Percentiles rank a stretch among this genome's conserved stretches.
These are phyloP conservation scores for Hyles lineata DNA, from an alignment of 2,888 invertebrate species.

Conservation along the genomic window DNA sequence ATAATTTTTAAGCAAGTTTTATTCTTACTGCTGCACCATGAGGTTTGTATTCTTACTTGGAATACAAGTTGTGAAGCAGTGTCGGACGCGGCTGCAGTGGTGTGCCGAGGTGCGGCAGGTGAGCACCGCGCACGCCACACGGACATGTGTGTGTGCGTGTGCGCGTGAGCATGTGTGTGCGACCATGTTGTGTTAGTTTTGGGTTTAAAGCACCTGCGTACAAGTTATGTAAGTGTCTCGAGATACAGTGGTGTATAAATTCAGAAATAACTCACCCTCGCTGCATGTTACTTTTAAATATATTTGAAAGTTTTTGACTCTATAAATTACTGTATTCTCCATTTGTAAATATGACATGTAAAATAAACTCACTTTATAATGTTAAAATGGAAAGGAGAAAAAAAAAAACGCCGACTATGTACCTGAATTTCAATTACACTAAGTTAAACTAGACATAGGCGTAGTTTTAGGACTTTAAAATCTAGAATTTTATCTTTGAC, in stretches of 20 bases:
- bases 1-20: no score
- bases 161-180: not conserved
- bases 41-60: no score
- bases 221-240: conserved; percentile 11
- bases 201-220: conserved; percentile 14
- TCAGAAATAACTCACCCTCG: conserved; percentile 9
- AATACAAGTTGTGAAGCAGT: no score
- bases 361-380: conserved; percentile 55
- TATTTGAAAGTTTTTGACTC: not conserved
- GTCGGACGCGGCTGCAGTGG: no score
- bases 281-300: not conserved
- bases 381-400: conserved; percentile 46
- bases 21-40: no score
- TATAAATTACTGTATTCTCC: conserved; percentile 28
- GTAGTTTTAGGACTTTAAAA: conserved; percentile 74
- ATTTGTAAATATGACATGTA: conserved; percentile 25
- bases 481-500: conserved; percentile 75
- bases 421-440: conserved; percentile 84
- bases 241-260: conserved; percentile 23
- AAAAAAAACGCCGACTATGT: conserved; percentile 76
- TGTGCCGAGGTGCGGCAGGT: not conserved
- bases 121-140: not conserved
- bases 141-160: not conserved
- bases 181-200: not conserved
- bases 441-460: conserved; percentile 74